Percentiles rank a stretch among this genome's conserved stretches.
Evolutionary conservation across 2,888 invertebrate species (phyloP).

Genomic region (Volucella inflata): DNA sequence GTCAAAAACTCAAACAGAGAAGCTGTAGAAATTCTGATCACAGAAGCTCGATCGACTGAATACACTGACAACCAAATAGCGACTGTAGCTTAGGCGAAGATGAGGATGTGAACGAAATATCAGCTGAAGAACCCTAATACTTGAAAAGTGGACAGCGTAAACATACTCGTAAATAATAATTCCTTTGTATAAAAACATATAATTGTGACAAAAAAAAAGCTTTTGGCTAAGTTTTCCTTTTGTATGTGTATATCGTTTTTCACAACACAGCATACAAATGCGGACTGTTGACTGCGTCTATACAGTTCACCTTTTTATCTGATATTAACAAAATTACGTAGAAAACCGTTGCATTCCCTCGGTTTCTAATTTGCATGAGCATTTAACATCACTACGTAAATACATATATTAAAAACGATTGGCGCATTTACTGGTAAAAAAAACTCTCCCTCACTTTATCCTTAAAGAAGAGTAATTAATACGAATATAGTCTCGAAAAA

Average conservation of each 20-base stretch:
- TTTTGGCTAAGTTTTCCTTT: too few species aligned
- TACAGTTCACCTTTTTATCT: constrained; percentile 44
- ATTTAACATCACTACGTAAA: constrained; percentile 21
- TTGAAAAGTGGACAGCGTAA: too few species aligned
- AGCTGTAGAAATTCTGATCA: too few species aligned
- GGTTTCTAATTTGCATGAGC: constrained; percentile 40
- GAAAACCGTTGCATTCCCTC: constrained; percentile 58
- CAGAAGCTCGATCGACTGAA: too few species aligned
- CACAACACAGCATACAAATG: constrained; percentile 18
- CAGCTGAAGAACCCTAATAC: too few species aligned
- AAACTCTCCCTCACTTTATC: constrained; percentile 53
- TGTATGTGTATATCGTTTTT: constrained; percentile 8
- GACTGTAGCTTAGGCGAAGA: too few species aligned
- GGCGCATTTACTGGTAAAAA: constrained; percentile 37
- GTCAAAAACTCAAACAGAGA: too few species aligned
- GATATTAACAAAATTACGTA: constrained; percentile 57
- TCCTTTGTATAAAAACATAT: too few species aligned
- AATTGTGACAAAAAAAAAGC: too few species aligned
- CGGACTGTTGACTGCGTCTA: constrained; percentile 28
- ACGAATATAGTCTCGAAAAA: constrained; percentile 48
- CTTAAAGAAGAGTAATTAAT: constrained; percentile 62
- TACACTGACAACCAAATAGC: too few species aligned
- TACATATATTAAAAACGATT: constrained; percentile 36
- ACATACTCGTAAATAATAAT: too few species aligned
- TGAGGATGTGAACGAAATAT: too few species aligned